Base-by-base conservation (phyloP, 2,888 invertebrate genomes). In the Atrina japonica region DNA sequence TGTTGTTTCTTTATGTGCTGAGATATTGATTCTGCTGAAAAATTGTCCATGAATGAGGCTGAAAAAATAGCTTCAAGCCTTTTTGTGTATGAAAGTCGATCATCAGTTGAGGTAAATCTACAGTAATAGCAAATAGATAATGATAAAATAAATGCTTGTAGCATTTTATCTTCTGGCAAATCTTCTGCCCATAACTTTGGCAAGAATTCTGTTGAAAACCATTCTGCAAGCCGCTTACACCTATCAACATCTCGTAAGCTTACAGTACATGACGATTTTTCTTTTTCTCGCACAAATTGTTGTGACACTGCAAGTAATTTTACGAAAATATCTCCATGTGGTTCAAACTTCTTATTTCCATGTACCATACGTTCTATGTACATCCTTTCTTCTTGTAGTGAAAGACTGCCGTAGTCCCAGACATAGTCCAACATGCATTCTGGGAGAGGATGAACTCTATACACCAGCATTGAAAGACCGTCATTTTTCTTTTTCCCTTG, bases 341-440 rank as follows among this genome's bases (percentile, higher is more conserved):
- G 25, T 23, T 41, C 3, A n/a, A 16, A 11, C 14, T 35, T 35
- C 9, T 61, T 41, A 2, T 63, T 49, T 3, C 16, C n/a, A 1
- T 45, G n/a, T 0, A 77, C 70, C 72, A 79, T 79, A 47, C 69
- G 55, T 30, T 58, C 35, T 9, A 84, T 82, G 23, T 84, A 84
- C 0, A 63, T 45, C 23, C 64, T 40, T 66, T 84, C 83, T 69
- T 84, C 83, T 7, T 59, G 61, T 35, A 72, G 70, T 56, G 67
- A 74, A 3, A 84, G 64, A n/a, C 71, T 75, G 3, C 84, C 84
- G 75, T 79, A 84, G 45, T 84, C 84, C 82, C 82, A 84, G 0
- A 84, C 80, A 75, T 72, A 83, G 53, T 84, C 84, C 7, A 84
- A 64, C 67, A 84, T 69, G 16, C 71, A 70, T 66, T 84, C 83